Evolutionary conservation across 1,140 invertebrate species (phyloP).

Genomic region (Eriosoma lanigerum): DNA sequence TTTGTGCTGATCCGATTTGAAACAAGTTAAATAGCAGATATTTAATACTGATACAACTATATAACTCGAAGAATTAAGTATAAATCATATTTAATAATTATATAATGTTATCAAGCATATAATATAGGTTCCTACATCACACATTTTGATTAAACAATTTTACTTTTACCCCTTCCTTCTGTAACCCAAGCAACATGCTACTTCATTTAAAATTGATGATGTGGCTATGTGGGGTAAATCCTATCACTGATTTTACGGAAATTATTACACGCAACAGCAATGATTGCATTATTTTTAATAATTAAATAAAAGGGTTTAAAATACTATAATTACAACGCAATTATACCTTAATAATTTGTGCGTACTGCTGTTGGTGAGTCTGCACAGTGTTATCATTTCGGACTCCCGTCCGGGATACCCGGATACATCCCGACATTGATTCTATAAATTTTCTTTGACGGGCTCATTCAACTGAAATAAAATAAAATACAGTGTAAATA

Average conservation of each 20-base stretch:
- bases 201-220: not conserved
- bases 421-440: slow-evolving; percentile 45
- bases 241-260: not conserved
- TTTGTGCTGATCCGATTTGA: no score
- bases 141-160: not conserved
- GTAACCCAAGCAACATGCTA: no score
- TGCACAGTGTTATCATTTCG: slow-evolving; percentile 34
- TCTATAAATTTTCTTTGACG: not conserved
- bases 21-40: no score
- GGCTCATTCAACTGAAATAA: slow-evolving; percentile 46
- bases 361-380: slow-evolving; percentile 35
- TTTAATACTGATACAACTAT: no score
- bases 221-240: not conserved
- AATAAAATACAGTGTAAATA: not conserved
- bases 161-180: not conserved
- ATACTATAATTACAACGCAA: not conserved
- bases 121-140: no score
- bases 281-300: not conserved
- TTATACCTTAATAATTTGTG: slow-evolving; percentile 49
- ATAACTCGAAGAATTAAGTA: no score
- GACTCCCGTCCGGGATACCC: slow-evolving; percentile 49
- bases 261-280: not conserved
- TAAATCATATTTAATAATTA: no score
- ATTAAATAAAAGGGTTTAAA: not conserved
- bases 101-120: no score